Evolutionary conservation across 2,113 vertebrate species (phyloP).

Genomic region (Actenoides lindsayi): DNA sequence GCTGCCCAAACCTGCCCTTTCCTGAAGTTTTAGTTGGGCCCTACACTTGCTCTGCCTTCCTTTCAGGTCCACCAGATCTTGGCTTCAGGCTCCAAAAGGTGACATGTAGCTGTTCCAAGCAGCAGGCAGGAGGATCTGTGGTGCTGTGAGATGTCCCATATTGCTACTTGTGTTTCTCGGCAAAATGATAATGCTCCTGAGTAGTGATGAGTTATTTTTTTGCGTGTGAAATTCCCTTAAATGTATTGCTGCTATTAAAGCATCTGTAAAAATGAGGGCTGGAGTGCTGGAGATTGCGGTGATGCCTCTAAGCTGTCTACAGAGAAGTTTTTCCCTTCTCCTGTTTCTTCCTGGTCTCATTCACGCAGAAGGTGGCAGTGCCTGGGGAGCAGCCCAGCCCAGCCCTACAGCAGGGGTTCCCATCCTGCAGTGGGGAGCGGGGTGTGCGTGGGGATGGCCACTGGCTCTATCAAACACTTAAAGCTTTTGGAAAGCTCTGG

Average conservation of each 20-base stretch:
- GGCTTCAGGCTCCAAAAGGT: not conserved
- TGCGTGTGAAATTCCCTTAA: not conserved
- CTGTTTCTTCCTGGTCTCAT: fast-evolving
- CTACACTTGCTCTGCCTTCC: not conserved
- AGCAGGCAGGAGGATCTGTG: not conserved
- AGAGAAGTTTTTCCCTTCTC: not conserved
- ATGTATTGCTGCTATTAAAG: not conserved
- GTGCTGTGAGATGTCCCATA: fast-evolving
- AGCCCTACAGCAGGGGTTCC: not conserved
- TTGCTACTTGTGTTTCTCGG: fast-evolving
- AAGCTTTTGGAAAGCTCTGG: not conserved
- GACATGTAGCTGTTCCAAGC: fast-evolving
- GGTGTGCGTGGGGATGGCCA: not conserved
- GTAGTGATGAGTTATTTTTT: fast-evolving
- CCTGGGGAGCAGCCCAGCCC: not conserved
- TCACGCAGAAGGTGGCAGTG: not conserved
- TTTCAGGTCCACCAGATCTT: fast-evolving
- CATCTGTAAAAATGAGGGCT: not conserved
- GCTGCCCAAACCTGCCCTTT: not conserved
- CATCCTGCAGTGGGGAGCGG: fast-evolving
- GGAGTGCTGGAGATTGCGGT: not conserved
- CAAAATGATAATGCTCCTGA: not conserved
- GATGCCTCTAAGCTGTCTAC: not conserved
- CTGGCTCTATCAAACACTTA: not conserved
- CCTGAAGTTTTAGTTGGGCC: not conserved